phyloP scores from a whole-genome alignment of 2,113 vertebrate genomes.

The Lates calcarifer region DNA sequence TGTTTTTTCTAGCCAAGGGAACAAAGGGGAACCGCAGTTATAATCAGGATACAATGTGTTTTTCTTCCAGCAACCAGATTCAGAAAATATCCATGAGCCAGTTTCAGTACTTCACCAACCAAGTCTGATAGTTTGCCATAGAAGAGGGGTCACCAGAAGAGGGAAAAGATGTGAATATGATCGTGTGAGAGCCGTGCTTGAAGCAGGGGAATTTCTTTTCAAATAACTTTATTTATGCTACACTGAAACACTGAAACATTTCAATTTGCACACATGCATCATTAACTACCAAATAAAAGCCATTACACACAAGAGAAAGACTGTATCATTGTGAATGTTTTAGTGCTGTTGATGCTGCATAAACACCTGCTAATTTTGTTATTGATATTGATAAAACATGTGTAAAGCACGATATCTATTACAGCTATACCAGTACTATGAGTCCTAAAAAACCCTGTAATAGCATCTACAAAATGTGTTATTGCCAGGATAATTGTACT shows the following conservation, averaged over 20 bases:
- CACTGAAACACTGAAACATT: background rate
- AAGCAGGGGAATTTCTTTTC: background rate
- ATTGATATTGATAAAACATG: background rate
- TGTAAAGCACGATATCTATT: background rate
- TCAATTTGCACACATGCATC: background rate
- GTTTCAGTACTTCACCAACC: constrained; percentile 1
- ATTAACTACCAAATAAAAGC: constrained; percentile 14
- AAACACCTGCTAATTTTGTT: constrained; percentile 14
- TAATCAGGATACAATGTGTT: background rate
- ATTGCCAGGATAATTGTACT: background rate
- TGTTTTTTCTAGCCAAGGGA: background rate
- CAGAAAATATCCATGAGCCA: background rate
- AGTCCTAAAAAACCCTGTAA: background rate
- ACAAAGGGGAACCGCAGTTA: no score
- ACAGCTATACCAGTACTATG: background rate
- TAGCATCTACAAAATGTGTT: background rate
- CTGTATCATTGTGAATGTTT: background rate
- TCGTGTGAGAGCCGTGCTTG: background rate
- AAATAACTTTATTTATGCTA: background rate
- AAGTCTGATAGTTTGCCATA: background rate
- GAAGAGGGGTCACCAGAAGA: background rate
- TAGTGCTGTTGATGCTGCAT: constrained; percentile 13
- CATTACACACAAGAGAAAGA: constrained; percentile 1
- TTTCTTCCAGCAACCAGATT: background rate
- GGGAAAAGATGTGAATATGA: background rate